Evolutionary conservation across 2,113 vertebrate genomes (phyloP).

Genomic region (Thinocorus orbignyianus): DNA sequence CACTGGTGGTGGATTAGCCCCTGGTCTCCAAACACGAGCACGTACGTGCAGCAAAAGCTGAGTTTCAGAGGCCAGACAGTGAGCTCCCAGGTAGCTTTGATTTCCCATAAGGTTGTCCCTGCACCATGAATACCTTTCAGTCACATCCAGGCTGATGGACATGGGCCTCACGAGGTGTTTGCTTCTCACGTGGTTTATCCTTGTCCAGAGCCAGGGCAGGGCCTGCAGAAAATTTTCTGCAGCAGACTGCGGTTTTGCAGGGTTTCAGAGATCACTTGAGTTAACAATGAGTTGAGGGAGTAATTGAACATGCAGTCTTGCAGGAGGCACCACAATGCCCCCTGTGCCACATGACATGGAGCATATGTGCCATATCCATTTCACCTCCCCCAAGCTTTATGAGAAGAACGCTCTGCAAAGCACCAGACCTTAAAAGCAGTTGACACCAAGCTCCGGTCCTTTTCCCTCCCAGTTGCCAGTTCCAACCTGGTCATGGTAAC

Average conservation of each 20-base stretch:
- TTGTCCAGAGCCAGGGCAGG: background rate
- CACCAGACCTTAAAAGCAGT: background rate
- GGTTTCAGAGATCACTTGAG: background rate
- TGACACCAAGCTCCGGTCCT: background rate
- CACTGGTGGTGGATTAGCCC: background rate
- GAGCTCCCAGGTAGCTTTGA: background rate
- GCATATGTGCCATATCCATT: background rate
- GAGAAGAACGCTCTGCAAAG: background rate
- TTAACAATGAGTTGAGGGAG: background rate
- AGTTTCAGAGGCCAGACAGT: background rate
- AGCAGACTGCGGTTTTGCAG: background rate
- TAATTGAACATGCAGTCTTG: background rate
- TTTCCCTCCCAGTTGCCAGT: background rate
- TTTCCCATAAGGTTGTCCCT: background rate
- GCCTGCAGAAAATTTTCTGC: background rate
- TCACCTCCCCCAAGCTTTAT: background rate
- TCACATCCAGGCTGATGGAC: background rate
- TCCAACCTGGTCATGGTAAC: background rate
- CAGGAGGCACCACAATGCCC: background rate
- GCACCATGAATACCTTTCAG: background rate
- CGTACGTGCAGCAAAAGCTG: background rate
- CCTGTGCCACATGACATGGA: background rate
- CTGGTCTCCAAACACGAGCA: background rate
- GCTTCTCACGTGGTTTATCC: background rate
- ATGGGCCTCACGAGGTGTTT: background rate